Evolutionary conservation across 1,140 invertebrate species (phyloP).

Genomic region (Amphibalanus amphitrite): DNA sequence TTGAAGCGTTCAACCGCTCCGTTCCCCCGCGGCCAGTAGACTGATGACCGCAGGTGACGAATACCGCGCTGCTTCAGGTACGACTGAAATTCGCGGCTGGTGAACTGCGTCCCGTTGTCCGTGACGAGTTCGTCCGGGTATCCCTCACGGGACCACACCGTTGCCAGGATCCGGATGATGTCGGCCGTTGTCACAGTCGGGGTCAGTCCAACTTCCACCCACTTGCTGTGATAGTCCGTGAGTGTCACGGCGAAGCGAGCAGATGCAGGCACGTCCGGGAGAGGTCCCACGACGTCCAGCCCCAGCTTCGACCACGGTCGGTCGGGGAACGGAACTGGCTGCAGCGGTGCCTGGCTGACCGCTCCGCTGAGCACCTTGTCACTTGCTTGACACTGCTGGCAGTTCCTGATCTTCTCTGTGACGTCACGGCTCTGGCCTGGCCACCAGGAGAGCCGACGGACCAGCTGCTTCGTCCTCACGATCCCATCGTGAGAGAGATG

Average conservation of each 20-base stretch:
- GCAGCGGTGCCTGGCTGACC: constrained; percentile 7
- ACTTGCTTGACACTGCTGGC: constrained; percentile 8
- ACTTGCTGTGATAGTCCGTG: constrained; percentile 13
- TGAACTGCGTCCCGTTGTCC: too few relatives aligned
- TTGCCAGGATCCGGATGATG: too few relatives aligned
- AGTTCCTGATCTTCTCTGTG: constrained; percentile 11
- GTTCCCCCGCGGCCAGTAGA: too few relatives aligned
- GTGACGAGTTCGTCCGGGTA: too few relatives aligned
- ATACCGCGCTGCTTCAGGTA: too few relatives aligned
- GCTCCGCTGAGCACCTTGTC: constrained; percentile 4
- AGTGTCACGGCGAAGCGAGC: constrained; percentile 8
- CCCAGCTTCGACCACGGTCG: constrained; percentile 10
- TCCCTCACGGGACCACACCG: too few relatives aligned
- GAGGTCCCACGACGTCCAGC: constrained; percentile 11
- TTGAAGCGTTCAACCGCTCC: too few relatives aligned
- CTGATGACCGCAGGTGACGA: too few relatives aligned
- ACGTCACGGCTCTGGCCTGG: constrained; percentile 15
- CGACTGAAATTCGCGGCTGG: too few relatives aligned
- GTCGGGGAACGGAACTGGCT: constrained; percentile 6
- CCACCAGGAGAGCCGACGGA: constrained; percentile 15
- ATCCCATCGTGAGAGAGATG: constrained; percentile 16
- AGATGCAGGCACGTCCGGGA: constrained; percentile 4
- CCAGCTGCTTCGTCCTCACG: constrained; percentile 14
- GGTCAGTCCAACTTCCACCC: constrained; percentile 10
- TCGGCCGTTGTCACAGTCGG: constrained; percentile 1